Base-by-base conservation (phyloP, 1,140 invertebrate species). In the Papilio aristodemus region DNA sequence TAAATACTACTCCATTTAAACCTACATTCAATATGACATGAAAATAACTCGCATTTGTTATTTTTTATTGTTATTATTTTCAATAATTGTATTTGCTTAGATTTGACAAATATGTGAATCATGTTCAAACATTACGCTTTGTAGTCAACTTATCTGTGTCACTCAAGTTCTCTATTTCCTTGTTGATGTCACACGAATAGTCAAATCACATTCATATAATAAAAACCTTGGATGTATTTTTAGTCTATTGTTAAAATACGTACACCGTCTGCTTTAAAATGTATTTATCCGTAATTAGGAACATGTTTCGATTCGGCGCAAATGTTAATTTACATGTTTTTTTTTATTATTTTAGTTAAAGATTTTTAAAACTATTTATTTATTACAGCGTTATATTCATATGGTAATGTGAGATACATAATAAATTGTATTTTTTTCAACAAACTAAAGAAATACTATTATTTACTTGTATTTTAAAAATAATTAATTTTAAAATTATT, bases 171-270 rank as follows among this genome's bases (percentile, higher is more conserved):
- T 54, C 22, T 54, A 54, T 54, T 54, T 54, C 46, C 46, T 54
- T 54, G 46, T 54, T 54, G 19, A 54, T 54, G 46, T 54, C 46
- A 54, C 43, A 19, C 46, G 46, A 50, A 54, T 54, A 54, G 19
- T 1, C 11, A 54, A 11, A 54, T 54, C 19, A 22, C 19, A 54
- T 54, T 54, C 19, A 19, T 46, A 46, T 19, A 17, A 32, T 32
- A 6, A 32, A 32, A 32, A 46, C 41, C 41, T 43, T 43, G n/a
- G 41, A 14, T 43, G 17, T 43, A 43, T 22, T 22, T 50, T 50
- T 54, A 54, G 46, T 17, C 46, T 54, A 54, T 13, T 22, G 19
- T 54, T 22, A 10, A 7, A 22, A 50, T 50, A 22, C 8, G 41
- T 50, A 22, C 19, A 54, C 4, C 46, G 46, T 54, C 46, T 54